Conservation (phyloP, 2,113 vertebrate species). For the Orientallactaga bullata region DNA sequence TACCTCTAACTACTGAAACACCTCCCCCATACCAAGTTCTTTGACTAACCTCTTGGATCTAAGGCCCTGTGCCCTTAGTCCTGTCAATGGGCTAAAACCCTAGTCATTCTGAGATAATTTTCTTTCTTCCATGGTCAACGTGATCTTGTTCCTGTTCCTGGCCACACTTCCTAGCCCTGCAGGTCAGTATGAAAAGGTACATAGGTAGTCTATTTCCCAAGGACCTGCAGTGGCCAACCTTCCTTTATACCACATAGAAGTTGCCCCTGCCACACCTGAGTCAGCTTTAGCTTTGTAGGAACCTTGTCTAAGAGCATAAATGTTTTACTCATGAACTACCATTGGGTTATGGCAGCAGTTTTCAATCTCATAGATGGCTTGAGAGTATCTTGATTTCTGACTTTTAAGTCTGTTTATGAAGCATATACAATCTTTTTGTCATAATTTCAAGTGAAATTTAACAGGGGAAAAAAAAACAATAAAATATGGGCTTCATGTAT, state of each 20-base stretch:
- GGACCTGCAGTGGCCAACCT: too few species aligned
- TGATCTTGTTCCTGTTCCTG: background rate
- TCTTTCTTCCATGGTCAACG: background rate
- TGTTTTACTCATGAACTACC: background rate
- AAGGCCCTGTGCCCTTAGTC: background rate
- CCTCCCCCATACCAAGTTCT: background rate
- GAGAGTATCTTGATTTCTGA: background rate
- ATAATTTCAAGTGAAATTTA: conserved; percentile 29
- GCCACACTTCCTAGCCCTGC: background rate
- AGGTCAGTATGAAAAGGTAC: background rate
- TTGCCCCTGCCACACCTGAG: too few species aligned
- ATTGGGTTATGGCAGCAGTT: background rate
- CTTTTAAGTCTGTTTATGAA: conserved; percentile 28
- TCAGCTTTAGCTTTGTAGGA: background rate
- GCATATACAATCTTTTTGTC: background rate
- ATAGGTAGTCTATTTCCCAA: background rate
- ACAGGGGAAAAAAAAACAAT: background rate
- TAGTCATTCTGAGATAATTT: background rate
- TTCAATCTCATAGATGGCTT: background rate
- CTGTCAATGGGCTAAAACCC: background rate
- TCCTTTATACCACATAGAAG: background rate
- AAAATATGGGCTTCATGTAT: background rate
- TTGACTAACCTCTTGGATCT: background rate
- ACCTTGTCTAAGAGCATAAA: background rate
- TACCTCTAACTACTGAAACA: background rate